A percentile compares a stretch with the other conserved stretches of the same genome.
phyloP scores from a whole-genome alignment of 2,888 invertebrate genomes.

The Fragum sueziense region DNA sequence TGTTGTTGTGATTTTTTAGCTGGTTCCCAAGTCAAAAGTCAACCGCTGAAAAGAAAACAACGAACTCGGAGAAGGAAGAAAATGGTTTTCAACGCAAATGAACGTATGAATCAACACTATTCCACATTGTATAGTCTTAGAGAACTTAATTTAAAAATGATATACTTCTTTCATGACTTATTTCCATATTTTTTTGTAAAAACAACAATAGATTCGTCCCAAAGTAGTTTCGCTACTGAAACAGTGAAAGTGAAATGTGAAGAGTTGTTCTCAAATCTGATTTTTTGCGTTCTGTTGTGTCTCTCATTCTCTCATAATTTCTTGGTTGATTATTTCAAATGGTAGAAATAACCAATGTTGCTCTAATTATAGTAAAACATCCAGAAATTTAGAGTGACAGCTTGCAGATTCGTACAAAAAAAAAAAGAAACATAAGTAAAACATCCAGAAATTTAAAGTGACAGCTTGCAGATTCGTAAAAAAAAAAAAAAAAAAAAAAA shows the following conservation, averaged over 20 bases:
- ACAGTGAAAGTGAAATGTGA: background rate
- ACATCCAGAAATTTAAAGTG: too few species aligned
- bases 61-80: background rate
- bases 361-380: too few species aligned
- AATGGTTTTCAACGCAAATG: constrained; percentile 12
- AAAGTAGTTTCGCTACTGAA: background rate
- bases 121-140: background rate
- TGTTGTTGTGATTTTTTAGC: background rate
- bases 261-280: background rate
- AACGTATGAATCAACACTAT: background rate
- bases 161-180: background rate
- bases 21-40: background rate
- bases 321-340: too few species aligned
- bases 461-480: too few species aligned
- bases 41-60: background rate
- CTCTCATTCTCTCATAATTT: too few species aligned
- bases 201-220: too few species aligned
- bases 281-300: background rate
- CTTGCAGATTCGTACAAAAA: too few species aligned
- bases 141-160: background rate
- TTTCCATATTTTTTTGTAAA: too few species aligned
- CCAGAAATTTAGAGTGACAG: too few species aligned
- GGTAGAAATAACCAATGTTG: too few species aligned
- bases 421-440: too few species aligned
- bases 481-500: too few species aligned